Conservation (phyloP, 2,113 vertebrate species). For the Malurus melanocephalus region DNA sequence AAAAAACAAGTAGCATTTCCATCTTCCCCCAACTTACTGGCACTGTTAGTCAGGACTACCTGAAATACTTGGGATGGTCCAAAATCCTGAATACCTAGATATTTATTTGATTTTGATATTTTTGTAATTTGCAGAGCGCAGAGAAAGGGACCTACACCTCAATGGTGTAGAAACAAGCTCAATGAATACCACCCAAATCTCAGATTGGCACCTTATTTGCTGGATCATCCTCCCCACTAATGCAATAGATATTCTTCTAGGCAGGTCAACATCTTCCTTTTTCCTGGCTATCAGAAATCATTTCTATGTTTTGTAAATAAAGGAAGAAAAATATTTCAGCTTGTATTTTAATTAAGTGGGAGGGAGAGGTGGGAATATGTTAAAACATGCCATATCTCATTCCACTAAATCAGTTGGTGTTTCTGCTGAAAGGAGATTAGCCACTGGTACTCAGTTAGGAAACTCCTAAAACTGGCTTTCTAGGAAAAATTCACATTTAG, state of each 20-base stretch:
- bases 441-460: not conserved
- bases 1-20: not conserved
- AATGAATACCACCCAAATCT: not conserved
- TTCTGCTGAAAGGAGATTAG: not conserved
- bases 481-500: not conserved
- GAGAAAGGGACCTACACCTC: not conserved
- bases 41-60: not conserved
- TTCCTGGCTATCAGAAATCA: not conserved
- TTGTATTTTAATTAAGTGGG: not conserved
- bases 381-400: not conserved
- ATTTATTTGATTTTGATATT: not conserved
- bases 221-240: not conserved
- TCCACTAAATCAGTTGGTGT: not conserved
- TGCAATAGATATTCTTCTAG: not conserved
- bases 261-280: not conserved
- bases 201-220: not conserved
- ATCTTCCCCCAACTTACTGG: not conserved
- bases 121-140: not conserved
- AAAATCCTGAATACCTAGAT: not conserved
- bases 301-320: not conserved
- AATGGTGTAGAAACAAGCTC: not conserved
- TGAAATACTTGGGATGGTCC: not conserved
- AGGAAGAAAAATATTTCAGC: not conserved
- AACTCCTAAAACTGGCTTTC: not conserved
- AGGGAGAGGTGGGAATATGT: not conserved